phyloP scores from a whole-genome alignment of 2,113 vertebrate species.

The Daubentonia madagascariensis region DNA sequence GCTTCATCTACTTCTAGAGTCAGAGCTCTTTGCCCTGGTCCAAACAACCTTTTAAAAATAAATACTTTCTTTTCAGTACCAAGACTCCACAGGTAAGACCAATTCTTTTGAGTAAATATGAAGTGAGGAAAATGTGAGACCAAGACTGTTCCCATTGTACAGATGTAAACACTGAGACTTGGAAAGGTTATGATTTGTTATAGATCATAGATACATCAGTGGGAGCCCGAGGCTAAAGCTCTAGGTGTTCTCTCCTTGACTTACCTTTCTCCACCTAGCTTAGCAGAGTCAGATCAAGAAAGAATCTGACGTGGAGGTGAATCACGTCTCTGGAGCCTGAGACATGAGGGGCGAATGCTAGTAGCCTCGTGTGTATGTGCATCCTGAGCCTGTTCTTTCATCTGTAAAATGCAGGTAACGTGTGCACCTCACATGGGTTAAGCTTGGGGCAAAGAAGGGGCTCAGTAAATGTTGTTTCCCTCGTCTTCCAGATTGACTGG shows the following conservation, averaged over 20 bases:
- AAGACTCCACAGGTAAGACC: background rate
- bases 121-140: background rate
- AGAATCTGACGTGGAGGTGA: background rate
- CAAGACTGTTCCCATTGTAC: background rate
- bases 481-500: background rate
- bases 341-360: rapidly evolving
- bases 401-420: background rate
- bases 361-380: background rate
- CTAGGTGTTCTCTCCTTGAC: background rate
- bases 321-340: background rate
- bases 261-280: background rate
- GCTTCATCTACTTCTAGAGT: background rate
- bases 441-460: background rate
- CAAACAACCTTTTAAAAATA: background rate
- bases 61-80: background rate
- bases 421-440: rapidly evolving
- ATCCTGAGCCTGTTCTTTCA: background rate
- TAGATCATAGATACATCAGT: background rate
- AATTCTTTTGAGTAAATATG: background rate
- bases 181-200: background rate
- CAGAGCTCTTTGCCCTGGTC: background rate
- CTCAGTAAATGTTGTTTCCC: background rate
- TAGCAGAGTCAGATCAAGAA: background rate
- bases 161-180: background rate
- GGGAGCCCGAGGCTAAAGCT: background rate